Conservation (phyloP, 1,140 invertebrate genomes). For the Sycobia sp. region DNA sequence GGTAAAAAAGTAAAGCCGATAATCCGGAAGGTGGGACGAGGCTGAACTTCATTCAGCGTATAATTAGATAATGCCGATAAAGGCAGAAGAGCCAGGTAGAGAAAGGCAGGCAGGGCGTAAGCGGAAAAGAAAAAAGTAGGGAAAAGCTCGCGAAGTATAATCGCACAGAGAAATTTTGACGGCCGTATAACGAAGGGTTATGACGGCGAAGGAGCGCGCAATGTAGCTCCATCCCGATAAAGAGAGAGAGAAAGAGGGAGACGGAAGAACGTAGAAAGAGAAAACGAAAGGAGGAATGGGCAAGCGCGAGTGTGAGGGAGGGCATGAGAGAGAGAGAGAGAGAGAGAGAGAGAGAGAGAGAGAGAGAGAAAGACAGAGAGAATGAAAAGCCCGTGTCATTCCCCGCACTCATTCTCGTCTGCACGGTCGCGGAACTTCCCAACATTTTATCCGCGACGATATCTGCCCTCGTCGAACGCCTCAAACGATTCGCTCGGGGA, state of each 20-base stretch:
- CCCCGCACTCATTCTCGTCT: not conserved
- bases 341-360: not conserved
- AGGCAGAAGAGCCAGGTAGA: no score
- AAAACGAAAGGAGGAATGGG: no score
- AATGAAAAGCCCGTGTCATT: not conserved
- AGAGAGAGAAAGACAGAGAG: no score
- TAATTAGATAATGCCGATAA: slow-evolving; percentile 28
- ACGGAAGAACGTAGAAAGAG: no score
- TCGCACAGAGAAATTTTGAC: slow-evolving; percentile 33
- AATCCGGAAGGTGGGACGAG: slow-evolving; percentile 22
- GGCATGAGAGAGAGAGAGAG: no score
- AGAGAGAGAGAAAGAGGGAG: not conserved
- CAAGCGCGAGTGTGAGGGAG: not conserved
- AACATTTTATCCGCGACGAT: slow-evolving; percentile 22
- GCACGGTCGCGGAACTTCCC: not conserved
- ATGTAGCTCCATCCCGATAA: not conserved
- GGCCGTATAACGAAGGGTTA: not conserved
- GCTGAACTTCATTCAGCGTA: slow-evolving; percentile 10
- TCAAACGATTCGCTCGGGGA: not conserved
- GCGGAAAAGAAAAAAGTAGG: slow-evolving; percentile 23
- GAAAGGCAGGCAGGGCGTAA: not conserved
- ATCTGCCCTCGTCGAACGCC: not conserved
- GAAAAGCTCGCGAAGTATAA: slow-evolving; percentile 32
- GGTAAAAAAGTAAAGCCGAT: slow-evolving; percentile 11
- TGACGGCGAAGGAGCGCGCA: not conserved